Conservation (phyloP, 2,888 invertebrate species). For the Protula sp. region DNA sequence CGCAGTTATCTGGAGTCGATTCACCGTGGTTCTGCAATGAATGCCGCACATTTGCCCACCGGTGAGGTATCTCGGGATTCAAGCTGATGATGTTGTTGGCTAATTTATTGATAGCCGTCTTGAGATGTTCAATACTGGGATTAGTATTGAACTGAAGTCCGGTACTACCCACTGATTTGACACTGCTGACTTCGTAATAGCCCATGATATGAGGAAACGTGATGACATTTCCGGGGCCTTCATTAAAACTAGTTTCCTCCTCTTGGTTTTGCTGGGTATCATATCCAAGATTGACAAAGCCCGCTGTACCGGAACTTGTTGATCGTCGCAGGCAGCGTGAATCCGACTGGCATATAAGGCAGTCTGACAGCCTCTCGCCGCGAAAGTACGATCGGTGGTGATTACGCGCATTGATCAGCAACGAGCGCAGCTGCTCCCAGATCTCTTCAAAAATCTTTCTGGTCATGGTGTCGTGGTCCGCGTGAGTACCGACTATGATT, state of each 20-base stretch:
- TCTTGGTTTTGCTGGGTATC: slow-evolving; percentile 5
- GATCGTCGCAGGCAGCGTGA: slow-evolving; percentile 12
- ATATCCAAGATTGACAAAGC: slow-evolving; percentile 21
- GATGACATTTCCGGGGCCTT: slow-evolving; percentile 2
- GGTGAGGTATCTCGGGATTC: slow-evolving; percentile 21
- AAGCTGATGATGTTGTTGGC: slow-evolving; percentile 8
- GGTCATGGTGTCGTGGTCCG: slow-evolving; percentile 18
- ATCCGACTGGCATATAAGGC: slow-evolving; percentile 23
- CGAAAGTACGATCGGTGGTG: slow-evolving; percentile 20
- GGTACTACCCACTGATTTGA: slow-evolving; percentile 14
- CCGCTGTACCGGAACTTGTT: slow-evolving; percentile 6
- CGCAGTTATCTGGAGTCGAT: slow-evolving; percentile 6
- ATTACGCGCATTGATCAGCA: slow-evolving; percentile 15
- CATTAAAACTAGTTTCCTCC: slow-evolving; percentile 12
- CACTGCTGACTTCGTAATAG: slow-evolving; percentile 25
- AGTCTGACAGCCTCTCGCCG: slow-evolving; percentile 16
- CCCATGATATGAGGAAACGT: slow-evolving; percentile 25
- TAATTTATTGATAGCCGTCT: slow-evolving; percentile 14
- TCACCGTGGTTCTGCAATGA: slow-evolving; percentile 19
- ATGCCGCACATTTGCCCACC: slow-evolving; percentile 22
- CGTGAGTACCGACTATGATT: slow-evolving; percentile 25
- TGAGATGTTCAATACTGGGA: slow-evolving; percentile 22
- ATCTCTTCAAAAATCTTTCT: slow-evolving; percentile 16
- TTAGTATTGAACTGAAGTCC: slow-evolving; percentile 13
- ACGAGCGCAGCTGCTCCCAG: slow-evolving; percentile 19